These are phyloP conservation scores for Synergus japonicus DNA, from an alignment of 2,888 invertebrate species.

Conservation along the genomic window DNA sequence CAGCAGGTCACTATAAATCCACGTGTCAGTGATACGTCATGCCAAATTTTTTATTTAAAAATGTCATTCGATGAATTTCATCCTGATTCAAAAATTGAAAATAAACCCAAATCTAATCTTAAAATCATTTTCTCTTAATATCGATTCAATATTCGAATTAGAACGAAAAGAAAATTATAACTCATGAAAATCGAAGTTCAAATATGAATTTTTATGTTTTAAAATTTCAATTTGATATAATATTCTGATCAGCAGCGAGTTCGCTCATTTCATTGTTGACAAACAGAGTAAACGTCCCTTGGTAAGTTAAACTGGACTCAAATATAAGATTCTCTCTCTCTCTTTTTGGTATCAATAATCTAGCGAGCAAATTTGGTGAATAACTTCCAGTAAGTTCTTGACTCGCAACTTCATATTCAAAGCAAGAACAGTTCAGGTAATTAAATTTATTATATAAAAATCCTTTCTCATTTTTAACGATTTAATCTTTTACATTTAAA, in stretches of 20 bases:
- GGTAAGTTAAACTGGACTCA: not conserved
- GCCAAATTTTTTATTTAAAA: not conserved
- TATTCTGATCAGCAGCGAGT: not conserved
- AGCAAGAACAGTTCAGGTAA: not conserved
- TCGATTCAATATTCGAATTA: not conserved
- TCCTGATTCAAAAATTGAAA: not conserved
- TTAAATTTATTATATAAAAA: not conserved
- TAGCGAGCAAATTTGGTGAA: not conserved
- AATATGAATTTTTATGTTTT: not conserved
- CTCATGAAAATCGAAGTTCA: not conserved
- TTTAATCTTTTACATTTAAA: no score
- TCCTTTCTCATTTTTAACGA: no score
- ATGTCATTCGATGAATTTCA: not conserved
- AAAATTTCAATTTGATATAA: not conserved
- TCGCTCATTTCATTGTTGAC: not conserved
- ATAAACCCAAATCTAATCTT: not conserved
- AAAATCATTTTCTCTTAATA: not conserved
- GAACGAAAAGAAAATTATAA: not conserved
- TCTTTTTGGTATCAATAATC: not conserved
- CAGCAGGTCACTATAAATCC: slow-evolving; percentile 50
- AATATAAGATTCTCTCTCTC: not conserved
- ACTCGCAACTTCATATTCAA: not conserved
- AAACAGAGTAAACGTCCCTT: not conserved
- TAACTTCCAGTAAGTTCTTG: not conserved
- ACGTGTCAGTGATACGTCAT: slow-evolving; percentile 53